Evolutionary conservation across 2,888 invertebrate genomes (phyloP).

Genomic region (Andrena minutula): DNA sequence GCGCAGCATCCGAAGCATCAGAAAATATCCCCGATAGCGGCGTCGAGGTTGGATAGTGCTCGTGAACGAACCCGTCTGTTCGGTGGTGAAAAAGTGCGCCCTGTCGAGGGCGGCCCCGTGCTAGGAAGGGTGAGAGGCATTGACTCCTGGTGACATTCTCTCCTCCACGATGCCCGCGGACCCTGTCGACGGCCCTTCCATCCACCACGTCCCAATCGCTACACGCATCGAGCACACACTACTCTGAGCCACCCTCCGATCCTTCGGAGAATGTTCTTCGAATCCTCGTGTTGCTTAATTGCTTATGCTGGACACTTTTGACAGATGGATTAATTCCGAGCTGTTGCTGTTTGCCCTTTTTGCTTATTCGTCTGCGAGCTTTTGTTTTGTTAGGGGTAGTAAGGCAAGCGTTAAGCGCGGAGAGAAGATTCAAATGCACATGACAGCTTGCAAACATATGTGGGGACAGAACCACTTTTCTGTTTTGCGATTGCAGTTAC

Average conservation of each 20-base stretch:
- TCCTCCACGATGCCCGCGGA: conserved; percentile 19
- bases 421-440: no score
- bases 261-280: neutral
- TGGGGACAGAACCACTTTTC: no score
- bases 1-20: conserved; percentile 52
- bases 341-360: neutral
- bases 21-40: conserved; percentile 27
- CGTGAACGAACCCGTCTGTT: conserved; percentile 37
- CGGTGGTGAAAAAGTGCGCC: conserved; percentile 38
- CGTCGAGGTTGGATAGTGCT: conserved; percentile 46
- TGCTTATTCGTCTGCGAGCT: neutral
- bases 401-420: no score
- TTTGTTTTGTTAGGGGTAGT: no score
- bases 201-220: neutral
- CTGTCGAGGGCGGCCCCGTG: conserved; percentile 14
- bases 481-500: no score
- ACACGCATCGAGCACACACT: conserved; percentile 12
- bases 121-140: conserved; percentile 10
- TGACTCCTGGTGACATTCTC: conserved; percentile 7
- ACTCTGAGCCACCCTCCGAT: neutral
- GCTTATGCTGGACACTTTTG: no score
- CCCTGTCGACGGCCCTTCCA: conserved; percentile 1
- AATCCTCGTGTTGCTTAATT: no score
- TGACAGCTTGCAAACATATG: no score
- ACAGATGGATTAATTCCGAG: no score